A percentile compares a stretch with the other conserved stretches of the same genome.
These are phyloP conservation scores for Siniperca obscura DNA, from an alignment of 2,797 vertebrate species.

Conservation along the genomic window DNA sequence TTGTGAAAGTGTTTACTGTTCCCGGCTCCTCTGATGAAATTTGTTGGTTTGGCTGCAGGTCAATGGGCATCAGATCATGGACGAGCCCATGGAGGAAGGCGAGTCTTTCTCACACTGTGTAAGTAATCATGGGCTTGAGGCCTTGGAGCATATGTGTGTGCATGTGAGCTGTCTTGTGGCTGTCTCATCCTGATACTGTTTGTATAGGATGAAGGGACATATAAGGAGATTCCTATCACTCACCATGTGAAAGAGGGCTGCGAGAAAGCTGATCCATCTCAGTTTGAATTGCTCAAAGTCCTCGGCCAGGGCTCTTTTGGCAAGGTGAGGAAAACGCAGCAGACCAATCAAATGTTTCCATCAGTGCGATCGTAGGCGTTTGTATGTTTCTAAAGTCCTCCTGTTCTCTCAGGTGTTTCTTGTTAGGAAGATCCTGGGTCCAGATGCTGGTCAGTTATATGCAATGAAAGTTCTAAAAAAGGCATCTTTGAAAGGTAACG, in stretches of 20 bases:
- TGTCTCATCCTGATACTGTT: constrained; percentile 33
- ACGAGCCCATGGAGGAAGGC: constrained; percentile 97
- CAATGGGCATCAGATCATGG: constrained; percentile 96
- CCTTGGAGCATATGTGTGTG: background rate
- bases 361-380: background rate
- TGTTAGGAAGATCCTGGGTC: constrained; percentile 94
- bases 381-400: constrained; percentile 11
- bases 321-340: constrained; percentile 87
- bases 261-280: constrained; percentile 96
- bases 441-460: constrained; percentile 97
- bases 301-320: constrained; percentile 98
- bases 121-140: constrained; percentile 80
- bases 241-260: constrained; percentile 98
- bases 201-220: constrained; percentile 91
- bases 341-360: background rate
- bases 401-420: constrained; percentile 92
- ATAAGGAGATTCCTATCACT: constrained; percentile 98
- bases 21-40: constrained; percentile 49
- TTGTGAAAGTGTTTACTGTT: constrained; percentile 59
- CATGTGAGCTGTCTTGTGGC: background rate
- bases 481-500: constrained; percentile 96
- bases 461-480: constrained; percentile 99
- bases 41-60: constrained; percentile 83
- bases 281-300: constrained; percentile 98
- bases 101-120: constrained; percentile 93